A percentile compares a stretch with the other conserved stretches of the same genome.
Conservation (phyloP, 2,888 invertebrate species). For the Ochropleura plecta region DNA sequence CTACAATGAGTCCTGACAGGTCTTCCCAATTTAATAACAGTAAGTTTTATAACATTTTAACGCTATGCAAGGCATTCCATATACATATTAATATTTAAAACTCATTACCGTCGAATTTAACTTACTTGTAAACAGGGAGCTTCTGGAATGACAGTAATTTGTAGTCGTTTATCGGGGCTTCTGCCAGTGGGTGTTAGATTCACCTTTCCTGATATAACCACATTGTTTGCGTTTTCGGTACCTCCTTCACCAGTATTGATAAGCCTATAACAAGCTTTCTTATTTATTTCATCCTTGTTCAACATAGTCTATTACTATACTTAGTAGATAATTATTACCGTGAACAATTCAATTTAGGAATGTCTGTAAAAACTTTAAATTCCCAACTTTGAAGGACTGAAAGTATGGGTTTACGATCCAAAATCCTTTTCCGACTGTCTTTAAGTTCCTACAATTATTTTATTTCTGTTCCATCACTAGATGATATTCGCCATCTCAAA, state of each 20-base stretch:
- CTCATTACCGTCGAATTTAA: neutral
- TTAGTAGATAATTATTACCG: too few relatives aligned
- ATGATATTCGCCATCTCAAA: neutral
- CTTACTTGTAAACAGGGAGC: constrained; percentile 95
- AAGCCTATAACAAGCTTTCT: constrained; percentile 69
- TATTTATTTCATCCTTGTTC: neutral
- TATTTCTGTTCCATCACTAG: neutral
- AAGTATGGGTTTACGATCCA: too few relatives aligned
- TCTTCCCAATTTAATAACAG: neutral
- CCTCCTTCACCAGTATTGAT: constrained; percentile 82
- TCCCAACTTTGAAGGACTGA: too few relatives aligned
- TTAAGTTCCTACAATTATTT: neutral
- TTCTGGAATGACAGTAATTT: constrained; percentile 94
- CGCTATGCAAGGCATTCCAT: neutral
- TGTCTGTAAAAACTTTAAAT: too few relatives aligned
- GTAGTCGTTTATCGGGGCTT: constrained; percentile 92
- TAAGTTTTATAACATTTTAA: neutral
- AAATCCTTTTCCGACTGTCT: too few relatives aligned
- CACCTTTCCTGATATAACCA: constrained; percentile 91
- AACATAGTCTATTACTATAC: too few relatives aligned
- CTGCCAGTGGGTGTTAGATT: constrained; percentile 88
- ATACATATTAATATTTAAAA: neutral
- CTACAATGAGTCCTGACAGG: neutral
- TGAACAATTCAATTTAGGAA: too few relatives aligned
- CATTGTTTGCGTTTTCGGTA: constrained; percentile 79